Conservation (phyloP, 2,888 invertebrate genomes). For the Troilus luridus region DNA sequence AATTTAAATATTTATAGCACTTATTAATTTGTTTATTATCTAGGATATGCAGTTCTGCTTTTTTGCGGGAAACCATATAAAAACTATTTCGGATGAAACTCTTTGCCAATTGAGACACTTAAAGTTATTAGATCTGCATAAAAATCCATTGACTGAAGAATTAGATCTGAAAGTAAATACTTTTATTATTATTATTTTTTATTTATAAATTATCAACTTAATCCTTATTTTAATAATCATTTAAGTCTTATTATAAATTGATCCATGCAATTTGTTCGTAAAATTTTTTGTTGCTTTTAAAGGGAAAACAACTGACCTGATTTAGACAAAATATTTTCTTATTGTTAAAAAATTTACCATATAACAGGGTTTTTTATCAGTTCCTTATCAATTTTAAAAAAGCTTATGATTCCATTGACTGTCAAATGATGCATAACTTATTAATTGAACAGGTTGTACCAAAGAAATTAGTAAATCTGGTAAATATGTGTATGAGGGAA, state of each 20-base stretch:
- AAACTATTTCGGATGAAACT: not conserved
- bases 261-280: not conserved
- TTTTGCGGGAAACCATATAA: slow-evolving; percentile 51
- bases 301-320: no score
- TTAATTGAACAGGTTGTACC: no score
- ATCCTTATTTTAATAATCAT: not conserved
- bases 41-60: slow-evolving; percentile 59
- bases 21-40: not conserved
- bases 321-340: no score
- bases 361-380: no score
- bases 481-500: no score
- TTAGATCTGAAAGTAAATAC: slow-evolving; percentile 47
- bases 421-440: no score
- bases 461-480: no score
- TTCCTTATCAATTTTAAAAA: no score
- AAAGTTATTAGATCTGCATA: slow-evolving; percentile 54
- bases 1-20: not conserved
- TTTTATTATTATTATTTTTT: not conserved
- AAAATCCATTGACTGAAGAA: slow-evolving; percentile 49
- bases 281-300: not conserved
- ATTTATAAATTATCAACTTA: not conserved
- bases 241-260: no score
- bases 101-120: slow-evolving; percentile 43
- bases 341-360: no score
- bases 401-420: no score